phyloP scores from a whole-genome alignment of 2,888 invertebrate species.

The Dryobotodes eremita region DNA sequence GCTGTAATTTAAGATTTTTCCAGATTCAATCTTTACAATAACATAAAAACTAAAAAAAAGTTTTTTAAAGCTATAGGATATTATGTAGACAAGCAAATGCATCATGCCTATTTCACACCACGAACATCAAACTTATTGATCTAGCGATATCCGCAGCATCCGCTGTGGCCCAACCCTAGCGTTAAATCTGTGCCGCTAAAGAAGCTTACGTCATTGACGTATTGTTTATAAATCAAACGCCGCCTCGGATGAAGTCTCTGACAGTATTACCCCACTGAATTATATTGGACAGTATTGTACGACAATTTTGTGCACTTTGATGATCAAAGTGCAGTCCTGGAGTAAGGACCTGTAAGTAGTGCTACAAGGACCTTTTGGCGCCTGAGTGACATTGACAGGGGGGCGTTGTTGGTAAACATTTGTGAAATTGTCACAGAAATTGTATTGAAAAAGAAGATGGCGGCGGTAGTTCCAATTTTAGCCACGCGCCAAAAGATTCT shows the following conservation, averaged over 20 bases:
- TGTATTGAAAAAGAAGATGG: neutral
- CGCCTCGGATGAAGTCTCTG: slow-evolving; percentile 73
- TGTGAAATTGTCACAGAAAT: neutral
- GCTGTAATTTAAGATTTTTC: neutral
- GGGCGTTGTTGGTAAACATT: neutral
- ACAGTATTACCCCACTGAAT: slow-evolving; percentile 65
- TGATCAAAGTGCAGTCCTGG: neutral
- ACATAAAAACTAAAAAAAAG: neutral
- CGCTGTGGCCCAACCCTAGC: slow-evolving; percentile 79
- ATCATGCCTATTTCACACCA: neutral
- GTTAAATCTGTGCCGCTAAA: slow-evolving; percentile 90
- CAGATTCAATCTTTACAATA: neutral
- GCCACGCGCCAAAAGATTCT: neutral
- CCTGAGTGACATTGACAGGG: neutral
- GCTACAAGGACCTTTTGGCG: neutral
- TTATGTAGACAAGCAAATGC: neutral
- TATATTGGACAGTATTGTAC: slow-evolving; percentile 34
- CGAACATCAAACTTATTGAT: neutral
- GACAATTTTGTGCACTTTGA: slow-evolving; percentile 19
- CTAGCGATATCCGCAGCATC: slow-evolving; percentile 68
- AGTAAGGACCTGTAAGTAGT: neutral
- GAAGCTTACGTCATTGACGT: slow-evolving; percentile 90
- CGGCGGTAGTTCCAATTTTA: neutral
- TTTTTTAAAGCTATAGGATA: neutral
- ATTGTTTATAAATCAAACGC: slow-evolving; percentile 90